Evolutionary conservation across 2,797 vertebrate species (phyloP), one percentile per base, ranked within the genome.

Genomic region (Urosaurus nigricauda): DNA sequence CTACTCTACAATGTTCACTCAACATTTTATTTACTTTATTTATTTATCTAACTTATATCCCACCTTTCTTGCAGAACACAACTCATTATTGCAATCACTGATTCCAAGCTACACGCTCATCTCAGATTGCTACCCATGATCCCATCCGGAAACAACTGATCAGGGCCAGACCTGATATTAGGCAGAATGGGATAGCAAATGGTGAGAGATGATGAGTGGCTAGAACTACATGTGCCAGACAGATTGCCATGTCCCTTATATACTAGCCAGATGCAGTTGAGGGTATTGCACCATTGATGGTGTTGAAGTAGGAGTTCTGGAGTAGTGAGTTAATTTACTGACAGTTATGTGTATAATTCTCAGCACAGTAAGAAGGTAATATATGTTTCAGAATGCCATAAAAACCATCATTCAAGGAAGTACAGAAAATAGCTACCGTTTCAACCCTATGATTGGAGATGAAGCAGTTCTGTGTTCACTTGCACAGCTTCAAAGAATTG

Each of bases 401-500:
- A 85, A 81, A 75, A 77, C 5, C 16, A 24, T 81, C n/a, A 86
- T 37, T 90, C 68, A 74, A 0, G 3, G 0, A 89, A 86, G 86
- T 70, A 78, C 0, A 80, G n/a, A 79, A 84, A 91, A 87, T 71
- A 83, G 2, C 5, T 89, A 16, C 32, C 89, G 91, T 90, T 83
- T 58, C 84, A 80, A 29, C 5, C 9, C 29, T 85, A 12, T 56
- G 63, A 77, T 0, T 83, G 5, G 16, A 29, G 88, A 51, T 21
- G 68, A 92, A 82, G 40, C 14, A 89, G 40, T 84, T 86, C 70
- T 16, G 3, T 68, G 14, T 78, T 92, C 83, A 43, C 26, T 88
- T 84, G 70, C 47, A 51, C 32, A 86, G 56, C 4, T 83, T 87
- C 73, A 51, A 13, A 40, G 63, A 1, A 0, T 79, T 32, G 75